phyloP scores from a whole-genome alignment of 1,140 invertebrate species.

The Helicoverpa zea region DNA sequence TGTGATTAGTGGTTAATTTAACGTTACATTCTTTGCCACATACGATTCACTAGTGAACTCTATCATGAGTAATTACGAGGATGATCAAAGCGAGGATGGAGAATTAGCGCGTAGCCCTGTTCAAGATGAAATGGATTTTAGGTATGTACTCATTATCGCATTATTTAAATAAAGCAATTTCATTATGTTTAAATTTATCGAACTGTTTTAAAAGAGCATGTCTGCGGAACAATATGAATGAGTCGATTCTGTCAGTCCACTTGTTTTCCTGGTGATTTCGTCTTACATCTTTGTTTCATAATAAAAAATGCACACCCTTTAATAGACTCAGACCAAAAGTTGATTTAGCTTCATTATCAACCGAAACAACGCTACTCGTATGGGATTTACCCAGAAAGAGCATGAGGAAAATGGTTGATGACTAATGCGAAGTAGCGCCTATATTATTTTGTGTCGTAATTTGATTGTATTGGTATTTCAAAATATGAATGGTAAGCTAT shows the following conservation, averaged over 20 bases:
- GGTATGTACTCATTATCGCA: constrained; percentile 76
- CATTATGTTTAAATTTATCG: background rate
- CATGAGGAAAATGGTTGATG: constrained; percentile 10
- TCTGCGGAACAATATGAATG: background rate
- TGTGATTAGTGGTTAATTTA: background rate
- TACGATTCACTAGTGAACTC: constrained; percentile 43
- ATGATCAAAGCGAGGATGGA: constrained; percentile 92
- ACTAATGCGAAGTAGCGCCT: background rate
- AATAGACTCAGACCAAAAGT: too few species aligned
- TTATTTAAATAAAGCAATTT: background rate
- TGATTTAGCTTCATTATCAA: background rate
- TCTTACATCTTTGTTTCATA: background rate
- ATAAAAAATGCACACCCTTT: too few species aligned
- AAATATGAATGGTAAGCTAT: too few species aligned
- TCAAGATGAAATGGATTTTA: constrained; percentile 89
- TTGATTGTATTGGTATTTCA: too few species aligned
- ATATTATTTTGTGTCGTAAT: too few species aligned
- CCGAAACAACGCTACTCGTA: too few species aligned
- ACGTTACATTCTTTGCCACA: background rate
- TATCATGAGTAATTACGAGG: constrained; percentile 87
- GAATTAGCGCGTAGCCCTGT: constrained; percentile 91
- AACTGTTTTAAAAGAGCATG: background rate
- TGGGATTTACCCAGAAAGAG: background rate
- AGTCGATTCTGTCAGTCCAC: background rate
- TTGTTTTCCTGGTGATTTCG: background rate